phyloP scores from a whole-genome alignment of 1,140 invertebrate genomes.

The Orchestia grillus region DNA sequence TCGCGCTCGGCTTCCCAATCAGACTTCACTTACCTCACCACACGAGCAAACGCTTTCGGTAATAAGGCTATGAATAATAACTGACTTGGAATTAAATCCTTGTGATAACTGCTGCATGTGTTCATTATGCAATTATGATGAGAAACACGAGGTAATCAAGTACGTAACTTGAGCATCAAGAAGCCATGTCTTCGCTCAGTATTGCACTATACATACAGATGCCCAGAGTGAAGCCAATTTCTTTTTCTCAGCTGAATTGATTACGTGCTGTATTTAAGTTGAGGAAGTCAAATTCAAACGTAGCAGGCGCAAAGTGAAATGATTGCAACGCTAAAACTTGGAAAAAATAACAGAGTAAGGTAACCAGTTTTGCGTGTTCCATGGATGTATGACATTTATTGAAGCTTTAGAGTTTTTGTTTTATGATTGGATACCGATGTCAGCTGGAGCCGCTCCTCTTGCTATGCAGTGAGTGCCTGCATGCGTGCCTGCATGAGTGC shows the following conservation, averaged over 20 bases:
- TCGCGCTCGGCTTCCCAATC: neutral
- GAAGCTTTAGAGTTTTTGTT: too few species aligned
- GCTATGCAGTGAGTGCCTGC: too few species aligned
- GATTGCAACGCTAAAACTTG: too few species aligned
- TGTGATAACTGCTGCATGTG: neutral
- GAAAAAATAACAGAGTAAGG: neutral
- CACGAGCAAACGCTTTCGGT: neutral
- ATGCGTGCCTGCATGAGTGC: too few species aligned
- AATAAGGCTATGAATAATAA: conserved; percentile 1
- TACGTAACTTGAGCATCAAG: neutral
- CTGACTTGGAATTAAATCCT: neutral
- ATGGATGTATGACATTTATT: too few species aligned
- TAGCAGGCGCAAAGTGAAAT: neutral
- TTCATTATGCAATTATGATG: neutral
- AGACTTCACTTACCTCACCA: neutral
- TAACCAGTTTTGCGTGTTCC: too few species aligned
- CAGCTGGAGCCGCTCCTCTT: too few species aligned
- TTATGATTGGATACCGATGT: too few species aligned
- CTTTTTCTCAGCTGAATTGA: neutral
- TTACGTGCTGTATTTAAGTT: neutral
- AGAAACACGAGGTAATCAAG: neutral
- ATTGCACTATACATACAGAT: neutral
- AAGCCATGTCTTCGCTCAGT: neutral
- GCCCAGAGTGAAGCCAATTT: neutral
- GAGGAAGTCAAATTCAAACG: neutral